Evolutionary conservation across 2,113 vertebrate species (phyloP).

Genomic region (Sterrhoptilus dennistouni): DNA sequence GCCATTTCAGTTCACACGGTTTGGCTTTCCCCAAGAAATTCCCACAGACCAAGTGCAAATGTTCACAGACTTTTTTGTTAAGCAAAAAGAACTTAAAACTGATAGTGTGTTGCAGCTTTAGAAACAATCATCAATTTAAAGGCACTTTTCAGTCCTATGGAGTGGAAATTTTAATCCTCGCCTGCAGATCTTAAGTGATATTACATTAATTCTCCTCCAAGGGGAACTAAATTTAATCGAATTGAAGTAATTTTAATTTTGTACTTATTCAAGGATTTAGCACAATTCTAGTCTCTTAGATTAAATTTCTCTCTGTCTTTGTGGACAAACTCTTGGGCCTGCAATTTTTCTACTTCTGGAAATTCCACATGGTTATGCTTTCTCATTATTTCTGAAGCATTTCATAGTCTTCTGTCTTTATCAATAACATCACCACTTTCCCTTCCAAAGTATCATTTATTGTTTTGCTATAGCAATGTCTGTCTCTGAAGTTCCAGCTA

Average conservation of each 20-base stretch:
- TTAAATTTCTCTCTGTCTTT: not conserved
- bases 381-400: not conserved
- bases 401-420: not conserved
- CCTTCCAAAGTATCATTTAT: not conserved
- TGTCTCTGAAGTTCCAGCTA: not conserved
- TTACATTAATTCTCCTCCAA: not conserved
- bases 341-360: not conserved
- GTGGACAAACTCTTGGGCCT: not conserved
- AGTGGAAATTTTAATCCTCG: not conserved
- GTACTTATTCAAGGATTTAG: not conserved
- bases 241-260: not conserved
- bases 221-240: not conserved
- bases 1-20: not conserved
- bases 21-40: not conserved
- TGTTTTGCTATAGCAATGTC: not conserved
- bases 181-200: not conserved
- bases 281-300: not conserved
- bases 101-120: not conserved
- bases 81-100: not conserved
- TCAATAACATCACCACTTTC: not conserved
- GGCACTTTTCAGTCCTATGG: not conserved
- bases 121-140: not conserved
- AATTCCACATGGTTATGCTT: not conserved
- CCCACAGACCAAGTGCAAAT: not conserved
- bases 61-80: not conserved